Evolutionary conservation across 2,888 invertebrate species (phyloP).

Genomic region (Apamea epomidion): DNA sequence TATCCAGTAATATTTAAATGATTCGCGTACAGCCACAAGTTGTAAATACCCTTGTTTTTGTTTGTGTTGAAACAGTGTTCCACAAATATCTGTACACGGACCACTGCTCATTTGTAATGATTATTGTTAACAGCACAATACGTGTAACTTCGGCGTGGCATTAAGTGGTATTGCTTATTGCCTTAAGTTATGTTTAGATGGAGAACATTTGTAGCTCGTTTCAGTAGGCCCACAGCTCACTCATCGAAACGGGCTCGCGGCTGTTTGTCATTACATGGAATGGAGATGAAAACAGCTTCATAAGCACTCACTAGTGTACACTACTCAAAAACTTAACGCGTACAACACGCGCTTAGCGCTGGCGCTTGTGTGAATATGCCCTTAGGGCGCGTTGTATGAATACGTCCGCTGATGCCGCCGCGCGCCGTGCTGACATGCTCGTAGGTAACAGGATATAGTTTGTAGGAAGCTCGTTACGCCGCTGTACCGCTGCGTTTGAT

Average conservation of each 20-base stretch:
- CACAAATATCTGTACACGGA: constrained; percentile 50
- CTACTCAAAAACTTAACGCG: constrained; percentile 46
- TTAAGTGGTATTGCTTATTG: constrained; percentile 60
- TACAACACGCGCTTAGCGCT: constrained; percentile 35
- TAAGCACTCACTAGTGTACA: constrained; percentile 45
- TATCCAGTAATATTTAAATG: constrained; percentile 53
- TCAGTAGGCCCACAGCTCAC: constrained; percentile 18
- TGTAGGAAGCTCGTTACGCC: constrained; percentile 72
- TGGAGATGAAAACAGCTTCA: constrained; percentile 51
- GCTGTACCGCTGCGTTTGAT: constrained; percentile 72
- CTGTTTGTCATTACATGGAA: constrained; percentile 43
- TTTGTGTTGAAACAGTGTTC: constrained; percentile 36
- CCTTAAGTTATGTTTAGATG: constrained; percentile 41
- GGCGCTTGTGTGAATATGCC: constrained; percentile 29
- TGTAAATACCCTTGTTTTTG: constrained; percentile 54
- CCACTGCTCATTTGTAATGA: constrained; percentile 59
- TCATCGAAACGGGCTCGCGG: constrained; percentile 24
- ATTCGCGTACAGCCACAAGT: constrained; percentile 47
- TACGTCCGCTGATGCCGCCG: constrained; percentile 38
- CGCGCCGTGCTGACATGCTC: constrained; percentile 21
- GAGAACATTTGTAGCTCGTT: constrained; percentile 35
- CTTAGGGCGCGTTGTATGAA: constrained; percentile 48
- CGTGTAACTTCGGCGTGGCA: constrained; percentile 33
- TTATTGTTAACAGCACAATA: constrained; percentile 57
- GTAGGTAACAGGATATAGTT: constrained; percentile 63